Base-by-base conservation (phyloP, 2,888 invertebrate genomes). In the Encarsia formosa region DNA sequence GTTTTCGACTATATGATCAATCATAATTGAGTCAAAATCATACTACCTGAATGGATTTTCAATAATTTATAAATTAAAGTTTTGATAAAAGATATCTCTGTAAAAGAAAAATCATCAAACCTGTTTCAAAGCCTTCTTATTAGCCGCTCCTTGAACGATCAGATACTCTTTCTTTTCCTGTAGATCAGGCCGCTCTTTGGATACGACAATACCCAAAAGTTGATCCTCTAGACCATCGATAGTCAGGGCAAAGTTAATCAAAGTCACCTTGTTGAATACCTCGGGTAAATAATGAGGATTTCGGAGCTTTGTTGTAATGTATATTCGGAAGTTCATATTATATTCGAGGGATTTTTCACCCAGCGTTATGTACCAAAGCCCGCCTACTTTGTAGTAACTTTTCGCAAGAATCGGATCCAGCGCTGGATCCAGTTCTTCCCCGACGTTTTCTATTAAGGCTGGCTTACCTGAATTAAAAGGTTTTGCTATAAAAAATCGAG, bases 231-330 rank as follows among this genome's bases (percentile, higher is more conserved):
- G 76, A 6, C 91, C 91, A 66, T 87, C 87, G 59, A 86, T 80
- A 2, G 90, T 91, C 42, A 91, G 79, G 52, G 88, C 86, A 76
- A 91, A 91, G 74, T 91, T 91, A 24, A 91, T 83, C 34, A 91
- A 75, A 0, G 88, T 88, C 0, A 90, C 88, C 76, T 88, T 88
- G 64, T 88, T 88, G 60, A 87, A 88, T 2, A 89, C 80, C 76
- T 91, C 91, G 0, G 91, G 91, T 48, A 88, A 77, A 73, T 88
- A 91, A 76, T 91, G 89, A 0, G 91, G 91, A 75, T 91, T 91
- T 54, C 88, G 80, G 39, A 89, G 74, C 70, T 89, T 89, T 2
- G 90, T 88, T 2, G 90, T 90, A 75, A 91, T 82, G 69, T 90
- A 91, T 49, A 91, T 77, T 59, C 84, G 56, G 71, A 91, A 91